These are phyloP conservation scores for Guaruba guarouba DNA, from an alignment of 2,113 vertebrate species.

Conservation along the genomic window DNA sequence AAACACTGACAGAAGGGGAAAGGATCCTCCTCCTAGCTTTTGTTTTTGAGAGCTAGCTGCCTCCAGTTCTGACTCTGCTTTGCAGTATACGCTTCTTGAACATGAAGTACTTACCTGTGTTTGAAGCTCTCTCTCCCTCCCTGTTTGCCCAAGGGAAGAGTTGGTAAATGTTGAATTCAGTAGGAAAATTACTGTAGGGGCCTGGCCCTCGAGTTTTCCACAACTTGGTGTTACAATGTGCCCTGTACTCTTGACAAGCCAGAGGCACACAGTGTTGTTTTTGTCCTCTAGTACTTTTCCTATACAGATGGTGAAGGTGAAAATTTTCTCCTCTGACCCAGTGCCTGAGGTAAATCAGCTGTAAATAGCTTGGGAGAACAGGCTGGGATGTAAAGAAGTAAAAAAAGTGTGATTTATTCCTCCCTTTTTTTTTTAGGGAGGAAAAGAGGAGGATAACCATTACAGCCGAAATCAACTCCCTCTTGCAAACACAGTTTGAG, in stretches of 20 bases:
- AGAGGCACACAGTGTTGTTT: not conserved
- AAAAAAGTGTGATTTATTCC: not conserved
- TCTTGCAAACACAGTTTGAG: not conserved
- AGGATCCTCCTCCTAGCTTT: not conserved
- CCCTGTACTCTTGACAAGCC: not conserved
- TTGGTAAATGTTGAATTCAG: not conserved
- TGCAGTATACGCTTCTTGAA: not conserved
- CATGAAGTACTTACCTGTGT: not conserved
- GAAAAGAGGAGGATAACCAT: not conserved
- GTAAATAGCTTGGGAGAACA: conserved; percentile 9
- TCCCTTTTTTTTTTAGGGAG: not conserved
- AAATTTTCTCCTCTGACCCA: conserved; percentile 25
- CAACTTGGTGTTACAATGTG: not conserved
- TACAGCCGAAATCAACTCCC: not conserved
- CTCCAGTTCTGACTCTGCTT: not conserved
- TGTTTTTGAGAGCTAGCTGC: not conserved
- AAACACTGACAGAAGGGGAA: not conserved
- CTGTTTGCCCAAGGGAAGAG: not conserved
- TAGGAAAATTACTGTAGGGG: not conserved
- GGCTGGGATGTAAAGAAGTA: not conserved
- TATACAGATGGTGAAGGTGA: not conserved
- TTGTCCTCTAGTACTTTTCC: conserved; percentile 63
- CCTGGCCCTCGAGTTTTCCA: not conserved
- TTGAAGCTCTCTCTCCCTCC: accelerated
- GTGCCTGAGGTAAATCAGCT: conserved; percentile 4